Evolutionary conservation across 2,113 vertebrate genomes (phyloP).

Genomic region (Archilochus colubris): DNA sequence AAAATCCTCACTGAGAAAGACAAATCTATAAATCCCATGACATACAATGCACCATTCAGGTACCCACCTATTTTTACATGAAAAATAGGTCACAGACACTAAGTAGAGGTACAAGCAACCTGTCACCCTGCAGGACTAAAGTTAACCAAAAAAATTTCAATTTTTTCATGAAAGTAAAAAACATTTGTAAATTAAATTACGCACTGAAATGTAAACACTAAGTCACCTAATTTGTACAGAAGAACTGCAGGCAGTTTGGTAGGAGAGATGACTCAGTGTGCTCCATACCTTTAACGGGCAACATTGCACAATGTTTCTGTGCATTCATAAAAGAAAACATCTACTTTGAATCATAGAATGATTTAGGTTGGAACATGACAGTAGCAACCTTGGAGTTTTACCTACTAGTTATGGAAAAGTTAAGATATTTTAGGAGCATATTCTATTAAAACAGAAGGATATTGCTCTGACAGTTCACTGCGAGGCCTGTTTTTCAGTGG

Average conservation of each 20-base stretch:
- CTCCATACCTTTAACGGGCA: neutral
- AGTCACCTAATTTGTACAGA: neutral
- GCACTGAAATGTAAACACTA: constrained; percentile 11
- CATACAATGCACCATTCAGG: neutral
- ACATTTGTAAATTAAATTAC: neutral
- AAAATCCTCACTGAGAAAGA: neutral
- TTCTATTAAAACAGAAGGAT: neutral
- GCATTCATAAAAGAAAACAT: neutral
- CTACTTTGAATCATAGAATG: neutral
- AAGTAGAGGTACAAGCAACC: neutral
- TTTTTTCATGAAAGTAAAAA: neutral
- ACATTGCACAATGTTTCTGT: neutral
- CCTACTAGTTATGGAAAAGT: neutral
- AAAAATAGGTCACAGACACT: neutral
- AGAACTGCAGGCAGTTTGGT: neutral
- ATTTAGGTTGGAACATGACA: neutral
- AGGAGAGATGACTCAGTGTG: neutral
- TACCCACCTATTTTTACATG: neutral
- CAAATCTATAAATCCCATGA: neutral
- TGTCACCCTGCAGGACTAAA: neutral
- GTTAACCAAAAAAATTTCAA: neutral
- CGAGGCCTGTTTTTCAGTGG: neutral
- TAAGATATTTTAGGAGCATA: neutral
- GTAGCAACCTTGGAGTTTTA: neutral
- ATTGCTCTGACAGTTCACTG: neutral